phyloP scores from a whole-genome alignment of 2,888 invertebrate genomes.

The Phyto melanocephala region DNA sequence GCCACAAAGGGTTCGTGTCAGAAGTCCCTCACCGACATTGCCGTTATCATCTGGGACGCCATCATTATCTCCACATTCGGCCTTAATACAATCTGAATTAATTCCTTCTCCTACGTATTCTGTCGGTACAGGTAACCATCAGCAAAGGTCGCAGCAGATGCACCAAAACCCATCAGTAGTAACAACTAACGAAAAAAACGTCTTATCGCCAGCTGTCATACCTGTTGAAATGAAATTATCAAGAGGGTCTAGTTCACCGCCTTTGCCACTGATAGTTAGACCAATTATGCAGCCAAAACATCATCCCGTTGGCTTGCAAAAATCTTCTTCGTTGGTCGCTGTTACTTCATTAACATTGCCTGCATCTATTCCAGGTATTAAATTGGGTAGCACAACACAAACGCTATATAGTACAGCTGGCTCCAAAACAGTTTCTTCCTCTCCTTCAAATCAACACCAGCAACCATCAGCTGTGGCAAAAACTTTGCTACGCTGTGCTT shows the following conservation, averaged over 20 bases:
- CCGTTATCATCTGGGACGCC: constrained; percentile 37
- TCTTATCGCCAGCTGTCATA: constrained; percentile 68
- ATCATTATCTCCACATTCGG: constrained; percentile 71
- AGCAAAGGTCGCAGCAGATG: constrained; percentile 22
- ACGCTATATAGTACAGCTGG: constrained; percentile 60
- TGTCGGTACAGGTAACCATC: constrained; percentile 8
- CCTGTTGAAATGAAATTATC: constrained; percentile 61
- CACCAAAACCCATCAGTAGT: constrained; percentile 56
- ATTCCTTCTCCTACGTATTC: constrained; percentile 44
- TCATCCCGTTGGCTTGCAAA: constrained; percentile 68
- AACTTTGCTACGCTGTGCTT: constrained; percentile 32
- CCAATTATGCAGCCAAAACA: constrained; percentile 71
- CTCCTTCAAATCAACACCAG: constrained; percentile 62
- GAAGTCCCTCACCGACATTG: constrained; percentile 55
- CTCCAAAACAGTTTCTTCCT: constrained; percentile 62
- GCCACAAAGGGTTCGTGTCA: constrained; percentile 34
- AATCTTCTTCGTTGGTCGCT: constrained; percentile 47
- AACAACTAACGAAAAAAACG: constrained; percentile 63
- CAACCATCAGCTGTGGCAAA: background rate
- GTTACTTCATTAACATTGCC: constrained; percentile 57
- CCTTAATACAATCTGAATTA: constrained; percentile 29
- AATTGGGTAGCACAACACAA: constrained; percentile 56
- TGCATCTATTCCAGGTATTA: constrained; percentile 58
- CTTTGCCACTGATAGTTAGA: constrained; percentile 53
- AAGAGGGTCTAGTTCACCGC: constrained; percentile 37